Base-by-base conservation (phyloP, 2,113 vertebrate species). In the Pongo pygmaeus region DNA sequence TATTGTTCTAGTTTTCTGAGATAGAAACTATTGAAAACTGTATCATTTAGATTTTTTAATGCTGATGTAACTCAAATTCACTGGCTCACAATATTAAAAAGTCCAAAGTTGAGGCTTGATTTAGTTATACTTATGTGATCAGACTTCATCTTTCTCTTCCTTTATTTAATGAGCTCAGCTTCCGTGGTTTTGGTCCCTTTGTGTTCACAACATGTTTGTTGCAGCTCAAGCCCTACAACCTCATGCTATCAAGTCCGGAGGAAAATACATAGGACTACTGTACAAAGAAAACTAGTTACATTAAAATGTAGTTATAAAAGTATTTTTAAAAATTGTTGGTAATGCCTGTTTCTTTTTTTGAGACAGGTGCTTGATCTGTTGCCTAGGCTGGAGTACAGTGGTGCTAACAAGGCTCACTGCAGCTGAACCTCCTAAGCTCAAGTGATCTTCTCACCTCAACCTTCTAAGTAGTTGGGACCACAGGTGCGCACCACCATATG, bases 41-140 rank as follows among this genome's bases (percentile, higher is more conserved):
- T 91, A 67, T 48, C 78, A 40, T 84, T 94, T 94, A 91, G 32
- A 22, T 85, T 87, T 91, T 95, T 84, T 67, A 67, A 43, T 91
- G 59, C 43, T 87, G 43, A 20, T 93, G 6, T 91, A 77, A 38
- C n/a, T 91, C 67, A 75, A 70, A 57, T 79, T 89, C 50, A 46
- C 52, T 87, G 38, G 18, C 91, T 93, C 7, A 25, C 30, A 84
- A 8, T 75, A 88, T 32, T 94, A 59, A 59, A 93, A 79, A 79
- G 6, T 92, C 14, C n/a, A 78, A 38, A 96, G 75, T 38, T 67
- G 11, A 94, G 57, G 43, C 40, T 74, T 74, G 64, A 48, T 72
- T 22, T 13, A 77, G 32, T 94, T 90, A 20, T 30, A 67, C 40
- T 87, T 93, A 5, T 5, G 50, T 89, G 40, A 55, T 88, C 27